phyloP scores from a whole-genome alignment of 2,113 vertebrate species.

The Aptenodytes forsteri region DNA sequence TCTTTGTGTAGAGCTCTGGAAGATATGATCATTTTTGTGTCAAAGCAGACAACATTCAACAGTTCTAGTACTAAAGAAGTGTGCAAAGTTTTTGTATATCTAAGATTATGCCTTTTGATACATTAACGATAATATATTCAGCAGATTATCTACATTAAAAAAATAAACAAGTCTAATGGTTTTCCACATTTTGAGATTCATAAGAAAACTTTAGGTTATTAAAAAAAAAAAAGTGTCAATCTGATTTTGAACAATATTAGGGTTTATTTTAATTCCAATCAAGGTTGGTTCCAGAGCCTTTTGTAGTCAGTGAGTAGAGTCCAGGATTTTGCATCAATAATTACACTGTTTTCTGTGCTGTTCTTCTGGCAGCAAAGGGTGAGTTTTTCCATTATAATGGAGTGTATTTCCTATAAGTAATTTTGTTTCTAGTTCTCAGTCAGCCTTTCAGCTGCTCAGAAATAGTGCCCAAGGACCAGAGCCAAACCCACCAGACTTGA shows the following conservation, averaged over 20 bases:
- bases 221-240: neutral
- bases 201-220: neutral
- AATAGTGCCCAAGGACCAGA: neutral
- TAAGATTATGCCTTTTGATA: neutral
- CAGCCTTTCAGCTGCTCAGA: neutral
- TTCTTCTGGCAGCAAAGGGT: neutral
- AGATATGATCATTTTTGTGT: neutral
- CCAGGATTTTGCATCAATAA: neutral
- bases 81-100: neutral
- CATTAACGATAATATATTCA: neutral
- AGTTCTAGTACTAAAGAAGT: neutral
- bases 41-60: neutral
- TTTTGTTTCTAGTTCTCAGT: neutral
- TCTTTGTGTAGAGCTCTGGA: constrained; percentile 29
- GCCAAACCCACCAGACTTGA: neutral
- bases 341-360: neutral
- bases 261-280: neutral
- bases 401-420: neutral
- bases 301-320: neutral
- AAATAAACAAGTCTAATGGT: neutral
- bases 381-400: neutral
- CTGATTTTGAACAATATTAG: neutral
- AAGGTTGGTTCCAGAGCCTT: neutral
- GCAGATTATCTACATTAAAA: neutral
- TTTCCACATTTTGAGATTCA: neutral